Conservation (phyloP, 2,797 vertebrate genomes). For the Chromobotia macracanthus region DNA sequence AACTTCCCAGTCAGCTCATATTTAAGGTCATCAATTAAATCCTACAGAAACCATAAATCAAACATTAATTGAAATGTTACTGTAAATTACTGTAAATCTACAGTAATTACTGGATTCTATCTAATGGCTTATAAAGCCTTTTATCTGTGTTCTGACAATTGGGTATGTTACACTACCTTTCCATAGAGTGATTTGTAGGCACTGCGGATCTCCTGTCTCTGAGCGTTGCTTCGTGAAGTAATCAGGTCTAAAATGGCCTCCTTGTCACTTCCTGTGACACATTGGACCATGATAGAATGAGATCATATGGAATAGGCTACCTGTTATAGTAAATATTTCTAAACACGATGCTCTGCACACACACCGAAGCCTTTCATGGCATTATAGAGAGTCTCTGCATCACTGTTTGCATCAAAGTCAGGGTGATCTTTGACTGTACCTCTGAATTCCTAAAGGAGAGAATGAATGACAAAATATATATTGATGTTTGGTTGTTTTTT, state of each 20-base stretch:
- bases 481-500: neutral
- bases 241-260: slow-evolving; percentile 92
- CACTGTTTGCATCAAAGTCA: slow-evolving; percentile 82
- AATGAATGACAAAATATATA: neutral
- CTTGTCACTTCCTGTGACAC: slow-evolving; percentile 89
- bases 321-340: neutral
- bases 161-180: slow-evolving; percentile 78
- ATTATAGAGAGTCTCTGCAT: slow-evolving; percentile 89
- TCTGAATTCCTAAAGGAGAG: slow-evolving; percentile 80
- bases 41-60: slow-evolving; percentile 70
- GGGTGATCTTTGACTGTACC: slow-evolving; percentile 84
- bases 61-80: neutral
- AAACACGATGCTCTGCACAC: slow-evolving; percentile 54
- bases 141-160: neutral
- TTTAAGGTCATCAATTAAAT: slow-evolving; percentile 93
- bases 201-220: slow-evolving; percentile 86
- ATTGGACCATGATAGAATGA: neutral
- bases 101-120: neutral
- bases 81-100: no score
- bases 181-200: slow-evolving; percentile 92
- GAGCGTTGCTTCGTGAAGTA: slow-evolving; percentile 87
- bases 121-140: neutral
- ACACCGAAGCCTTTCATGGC: slow-evolving; percentile 97
- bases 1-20: slow-evolving; percentile 97
- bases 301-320: neutral